phyloP scores from a whole-genome alignment of 2,797 vertebrate species.

The Galago senegalensis region DNA sequence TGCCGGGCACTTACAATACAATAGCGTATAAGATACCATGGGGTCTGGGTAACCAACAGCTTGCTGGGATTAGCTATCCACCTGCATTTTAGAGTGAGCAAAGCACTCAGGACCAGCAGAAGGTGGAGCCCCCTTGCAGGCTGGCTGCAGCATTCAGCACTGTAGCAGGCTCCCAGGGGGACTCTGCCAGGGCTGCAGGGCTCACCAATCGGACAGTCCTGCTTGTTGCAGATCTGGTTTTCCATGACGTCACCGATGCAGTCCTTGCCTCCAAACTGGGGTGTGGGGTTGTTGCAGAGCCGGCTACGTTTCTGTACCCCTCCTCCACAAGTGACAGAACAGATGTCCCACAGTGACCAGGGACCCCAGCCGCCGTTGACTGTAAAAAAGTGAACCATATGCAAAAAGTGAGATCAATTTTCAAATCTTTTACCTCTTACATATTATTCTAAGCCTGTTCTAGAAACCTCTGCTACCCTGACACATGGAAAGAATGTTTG shows the following conservation, averaged over 20 bases:
- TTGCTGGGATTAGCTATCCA: neutral
- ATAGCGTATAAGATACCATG: neutral
- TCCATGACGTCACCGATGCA: slow-evolving; percentile 93
- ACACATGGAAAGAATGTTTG: neutral
- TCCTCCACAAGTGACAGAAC: slow-evolving; percentile 96
- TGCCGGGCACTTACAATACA: neutral
- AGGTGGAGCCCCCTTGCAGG: neutral
- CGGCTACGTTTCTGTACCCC: slow-evolving; percentile 95
- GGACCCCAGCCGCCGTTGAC: slow-evolving; percentile 98
- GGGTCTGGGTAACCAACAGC: neutral
- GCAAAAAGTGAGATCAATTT: neutral
- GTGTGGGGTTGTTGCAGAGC: slow-evolving; percentile 95
- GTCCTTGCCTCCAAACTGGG: slow-evolving; percentile 96
- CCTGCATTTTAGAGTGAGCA: neutral
- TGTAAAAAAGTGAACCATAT: slow-evolving; percentile 82
- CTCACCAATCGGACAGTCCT: slow-evolving; percentile 97
- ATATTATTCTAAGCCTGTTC: neutral
- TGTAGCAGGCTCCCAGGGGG: neutral
- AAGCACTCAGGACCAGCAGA: neutral
- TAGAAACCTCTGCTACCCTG: neutral
- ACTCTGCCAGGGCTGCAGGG: neutral
- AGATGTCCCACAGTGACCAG: slow-evolving; percentile 98
- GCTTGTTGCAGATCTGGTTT: slow-evolving; percentile 95
- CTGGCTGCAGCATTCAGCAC: neutral
- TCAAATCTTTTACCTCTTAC: neutral